Base-by-base conservation (phyloP, 2,797 vertebrate genomes). In the Amblyopsis hoosieri region DNA sequence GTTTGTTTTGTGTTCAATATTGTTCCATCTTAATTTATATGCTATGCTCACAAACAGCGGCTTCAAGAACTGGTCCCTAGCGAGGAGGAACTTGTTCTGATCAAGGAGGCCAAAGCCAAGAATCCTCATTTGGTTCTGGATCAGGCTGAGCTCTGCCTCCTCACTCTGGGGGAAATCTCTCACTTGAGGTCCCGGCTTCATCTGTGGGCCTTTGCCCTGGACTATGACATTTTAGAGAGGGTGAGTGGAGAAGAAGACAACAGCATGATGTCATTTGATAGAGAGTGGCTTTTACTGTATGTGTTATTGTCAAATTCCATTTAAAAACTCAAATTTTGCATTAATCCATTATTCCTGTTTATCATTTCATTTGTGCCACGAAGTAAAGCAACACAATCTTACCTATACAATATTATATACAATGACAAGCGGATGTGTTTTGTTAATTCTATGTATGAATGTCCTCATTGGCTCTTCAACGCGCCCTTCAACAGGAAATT, bases 191-290 rank as follows among this genome's bases (percentile, higher is more conserved):
- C 80, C 55, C 90, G 92, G 67, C 89, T 94, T 12, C 86, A 92
- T 64, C 88, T 94, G 46, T 94, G 93, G 93, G 74, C 88, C 72
- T 93, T 94, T 2, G 83, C 85, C 56, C 75, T 92, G 80, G 93
- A 94, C 79, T 93, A 93, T 1, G 93, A 94, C 70, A 83, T 70
- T 2, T 67, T 93, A 48, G 93, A 94, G 64, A 88, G 86, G 71
- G 93, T 94, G 60, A 76, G 85, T 37, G 8, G n/a, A 10, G 0
- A 49, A 4, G 3, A 5, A 42, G 53, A 63, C 3, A 10, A 63
- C 2, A 10, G 3, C 57, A 4, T 52, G 8, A 52, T 15, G 8
- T 0, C 5, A 2, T 2, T 2, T 47, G 47, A 51, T 31, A 12
- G 8, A 37, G 33, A 37, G 33, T 37, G 33, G 5, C 33, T 37